Evolutionary conservation across 1,140 invertebrate species (phyloP).

Genomic region (Achatina immaculata): DNA sequence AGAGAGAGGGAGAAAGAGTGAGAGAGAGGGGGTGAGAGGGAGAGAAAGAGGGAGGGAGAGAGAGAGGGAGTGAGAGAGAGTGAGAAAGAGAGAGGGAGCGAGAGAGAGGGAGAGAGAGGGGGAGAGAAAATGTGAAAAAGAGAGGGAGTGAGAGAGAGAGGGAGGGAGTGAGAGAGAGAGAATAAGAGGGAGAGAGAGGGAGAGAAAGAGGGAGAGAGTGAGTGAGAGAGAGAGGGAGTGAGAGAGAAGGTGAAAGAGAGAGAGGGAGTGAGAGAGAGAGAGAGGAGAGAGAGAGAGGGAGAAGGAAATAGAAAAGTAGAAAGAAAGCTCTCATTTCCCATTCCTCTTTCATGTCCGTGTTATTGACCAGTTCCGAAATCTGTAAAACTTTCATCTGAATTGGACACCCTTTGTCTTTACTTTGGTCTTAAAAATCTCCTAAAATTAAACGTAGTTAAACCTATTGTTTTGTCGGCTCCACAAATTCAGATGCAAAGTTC

Average conservation of each 20-base stretch:
- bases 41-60: neutral
- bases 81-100: too few relatives aligned
- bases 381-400: neutral
- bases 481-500: neutral
- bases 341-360: neutral
- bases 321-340: too few relatives aligned
- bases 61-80: neutral
- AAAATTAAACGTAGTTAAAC: neutral
- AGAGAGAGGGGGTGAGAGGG: too few relatives aligned
- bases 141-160: too few relatives aligned
- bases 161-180: too few relatives aligned
- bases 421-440: neutral
- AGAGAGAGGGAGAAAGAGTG: neutral
- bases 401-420: neutral
- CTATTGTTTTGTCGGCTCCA: neutral
- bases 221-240: constrained; percentile 9
- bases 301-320: neutral
- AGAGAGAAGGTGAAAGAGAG: neutral
- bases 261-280: neutral
- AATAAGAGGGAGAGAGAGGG: neutral
- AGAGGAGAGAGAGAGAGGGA: neutral
- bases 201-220: too few relatives aligned
- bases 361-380: neutral
- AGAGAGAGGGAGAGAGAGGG: too few relatives aligned
- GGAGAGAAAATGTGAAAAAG: too few relatives aligned